These are phyloP conservation scores for Bombylius discolor DNA, from an alignment of 2,888 invertebrate species.

Conservation along the genomic window DNA sequence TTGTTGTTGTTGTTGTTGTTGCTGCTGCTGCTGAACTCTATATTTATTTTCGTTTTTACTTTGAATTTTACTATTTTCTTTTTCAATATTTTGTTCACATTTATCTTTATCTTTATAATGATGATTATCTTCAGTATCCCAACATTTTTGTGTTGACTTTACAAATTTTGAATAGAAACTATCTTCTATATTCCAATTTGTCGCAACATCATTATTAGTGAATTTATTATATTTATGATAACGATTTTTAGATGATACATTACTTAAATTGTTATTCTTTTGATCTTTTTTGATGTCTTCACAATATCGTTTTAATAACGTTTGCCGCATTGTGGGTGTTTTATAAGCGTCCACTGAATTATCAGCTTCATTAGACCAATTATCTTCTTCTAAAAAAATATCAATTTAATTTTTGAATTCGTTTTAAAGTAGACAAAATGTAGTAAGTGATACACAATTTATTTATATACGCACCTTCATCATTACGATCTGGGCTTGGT, in stretches of 20 bases:
- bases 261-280: constrained; percentile 32
- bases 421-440: too few relatives aligned
- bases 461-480: constrained; percentile 35
- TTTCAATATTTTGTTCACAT: constrained; percentile 18
- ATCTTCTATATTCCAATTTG: constrained; percentile 31
- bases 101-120: constrained; percentile 24
- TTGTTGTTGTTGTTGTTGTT: constrained; percentile 15
- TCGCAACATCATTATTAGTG: constrained; percentile 16
- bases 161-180: constrained; percentile 35
- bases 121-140: constrained; percentile 33
- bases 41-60: constrained; percentile 3
- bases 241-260: constrained; percentile 24
- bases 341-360: constrained; percentile 33
- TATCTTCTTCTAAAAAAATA: constrained; percentile 30
- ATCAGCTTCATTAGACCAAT: constrained; percentile 36
- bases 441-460: too few relatives aligned
- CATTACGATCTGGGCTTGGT: constrained; percentile 60
- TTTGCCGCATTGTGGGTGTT: constrained; percentile 27
- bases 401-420: too few relatives aligned
- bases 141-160: constrained; percentile 27
- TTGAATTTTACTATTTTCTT: constrained; percentile 2
- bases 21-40: constrained; percentile 1
- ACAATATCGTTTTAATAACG: constrained; percentile 23
- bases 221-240: constrained; percentile 3
- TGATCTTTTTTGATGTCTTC: constrained; percentile 29